Evolutionary conservation across 1,140 invertebrate genomes (phyloP).

Genomic region (Zaprionus africanus): DNA sequence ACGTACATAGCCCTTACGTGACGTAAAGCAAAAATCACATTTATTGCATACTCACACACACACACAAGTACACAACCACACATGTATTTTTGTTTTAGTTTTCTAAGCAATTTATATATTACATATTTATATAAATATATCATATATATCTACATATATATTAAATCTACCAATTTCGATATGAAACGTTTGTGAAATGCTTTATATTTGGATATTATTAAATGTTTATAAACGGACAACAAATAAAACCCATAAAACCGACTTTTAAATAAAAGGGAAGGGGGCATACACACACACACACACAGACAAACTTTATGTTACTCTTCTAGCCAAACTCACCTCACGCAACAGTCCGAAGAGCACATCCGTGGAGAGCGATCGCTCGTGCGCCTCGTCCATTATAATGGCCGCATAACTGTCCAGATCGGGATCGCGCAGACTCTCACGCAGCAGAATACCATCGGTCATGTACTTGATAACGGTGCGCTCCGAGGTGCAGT

Average conservation of each 20-base stretch:
- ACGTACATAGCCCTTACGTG: constrained; percentile 18
- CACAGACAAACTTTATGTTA: neutral
- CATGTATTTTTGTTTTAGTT: constrained; percentile 52
- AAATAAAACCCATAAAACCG: neutral
- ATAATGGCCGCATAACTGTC: constrained; percentile 98
- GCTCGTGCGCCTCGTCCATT: constrained; percentile 99
- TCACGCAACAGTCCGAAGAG: constrained; percentile 98
- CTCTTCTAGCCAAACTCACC: constrained; percentile 86
- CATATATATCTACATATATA: constrained; percentile 41
- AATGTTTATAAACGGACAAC: constrained; percentile 69
- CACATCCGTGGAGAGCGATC: constrained; percentile 98
- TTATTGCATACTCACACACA: constrained; percentile 14
- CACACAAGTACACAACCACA: constrained; percentile 17
- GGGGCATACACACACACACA: neutral
- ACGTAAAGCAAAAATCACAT: constrained; percentile 26
- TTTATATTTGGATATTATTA: constrained; percentile 79
- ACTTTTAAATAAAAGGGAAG: neutral
- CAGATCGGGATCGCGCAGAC: constrained; percentile 96
- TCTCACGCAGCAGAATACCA: constrained; percentile 98
- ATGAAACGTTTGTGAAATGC: constrained; percentile 73
- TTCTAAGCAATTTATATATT: constrained; percentile 67
- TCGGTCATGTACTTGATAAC: constrained; percentile 99
- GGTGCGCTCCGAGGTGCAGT: constrained; percentile 98
- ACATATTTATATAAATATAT: constrained; percentile 62
- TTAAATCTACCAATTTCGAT: constrained; percentile 55